Percentiles rank a stretch among this genome's conserved stretches.
Conservation (phyloP, 2,113 vertebrate genomes). For the Elgaria multicarinata region DNA sequence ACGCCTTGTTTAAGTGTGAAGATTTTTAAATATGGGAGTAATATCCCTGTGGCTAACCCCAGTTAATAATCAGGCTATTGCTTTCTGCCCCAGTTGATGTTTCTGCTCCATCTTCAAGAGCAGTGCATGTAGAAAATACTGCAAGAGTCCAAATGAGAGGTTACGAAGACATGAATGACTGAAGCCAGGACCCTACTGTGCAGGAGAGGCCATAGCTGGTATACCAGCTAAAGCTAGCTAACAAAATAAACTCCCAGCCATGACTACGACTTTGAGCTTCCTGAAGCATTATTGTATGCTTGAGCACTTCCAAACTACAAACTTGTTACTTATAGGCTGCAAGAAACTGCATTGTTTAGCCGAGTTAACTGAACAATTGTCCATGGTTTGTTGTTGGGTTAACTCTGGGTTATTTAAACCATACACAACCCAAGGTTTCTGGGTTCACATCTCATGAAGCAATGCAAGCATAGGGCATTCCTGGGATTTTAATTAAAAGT, state of each 20-base stretch:
- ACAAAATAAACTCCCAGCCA: not conserved
- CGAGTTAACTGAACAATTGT: too few species aligned
- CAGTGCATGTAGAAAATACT: not conserved
- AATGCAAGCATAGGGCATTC: too few species aligned
- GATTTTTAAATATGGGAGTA: not conserved
- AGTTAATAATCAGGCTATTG: not conserved
- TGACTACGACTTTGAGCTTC: too few species aligned
- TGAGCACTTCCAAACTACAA: too few species aligned
- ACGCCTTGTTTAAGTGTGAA: too few species aligned
- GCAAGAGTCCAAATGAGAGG: not conserved
- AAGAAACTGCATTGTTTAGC: fast-evolving
- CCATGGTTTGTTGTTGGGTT: too few species aligned
- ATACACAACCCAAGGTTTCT: too few species aligned
- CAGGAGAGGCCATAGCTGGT: not conserved
- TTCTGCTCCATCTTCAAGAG: not conserved
- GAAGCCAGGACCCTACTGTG: not conserved
- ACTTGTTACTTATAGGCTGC: not conserved
- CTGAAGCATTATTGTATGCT: too few species aligned
- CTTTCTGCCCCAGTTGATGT: not conserved
- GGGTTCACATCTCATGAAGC: too few species aligned
- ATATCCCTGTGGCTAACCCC: not conserved
- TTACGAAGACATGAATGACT: not conserved
- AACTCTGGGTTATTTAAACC: too few species aligned
- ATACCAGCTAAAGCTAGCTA: not conserved
- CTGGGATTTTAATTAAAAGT: too few species aligned